Evolutionary conservation across 2,888 invertebrate genomes (phyloP).

Genomic region (Lacanobia wlatinum): DNA sequence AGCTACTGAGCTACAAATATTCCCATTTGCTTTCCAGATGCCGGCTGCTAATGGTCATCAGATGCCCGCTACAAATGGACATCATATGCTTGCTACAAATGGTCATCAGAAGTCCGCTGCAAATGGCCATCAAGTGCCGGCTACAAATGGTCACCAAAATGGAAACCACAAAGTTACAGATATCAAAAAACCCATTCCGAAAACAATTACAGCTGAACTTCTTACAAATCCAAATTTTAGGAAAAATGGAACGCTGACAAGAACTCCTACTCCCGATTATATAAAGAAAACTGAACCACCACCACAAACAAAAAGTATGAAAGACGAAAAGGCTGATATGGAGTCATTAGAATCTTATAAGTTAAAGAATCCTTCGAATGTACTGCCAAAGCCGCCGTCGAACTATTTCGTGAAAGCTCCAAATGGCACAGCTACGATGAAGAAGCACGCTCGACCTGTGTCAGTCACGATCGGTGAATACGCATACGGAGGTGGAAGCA

Average conservation of each 20-base stretch:
- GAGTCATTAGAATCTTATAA: constrained; percentile 94
- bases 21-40: constrained; percentile 30
- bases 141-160: constrained; percentile 80
- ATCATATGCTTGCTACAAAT: constrained; percentile 14
- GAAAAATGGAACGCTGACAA: constrained; percentile 80
- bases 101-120: constrained; percentile 4
- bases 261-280: constrained; percentile 86
- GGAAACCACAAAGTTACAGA: constrained; percentile 75
- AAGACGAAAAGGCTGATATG: constrained; percentile 92
- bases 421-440: constrained; percentile 90
- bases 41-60: constrained; percentile 22
- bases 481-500: constrained; percentile 89
- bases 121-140: constrained; percentile 73
- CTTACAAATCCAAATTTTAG: constrained; percentile 76
- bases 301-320: constrained; percentile 74
- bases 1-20: background rate
- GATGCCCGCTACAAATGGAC: constrained; percentile 8
- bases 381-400: constrained; percentile 92
- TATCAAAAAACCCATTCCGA: constrained; percentile 55
- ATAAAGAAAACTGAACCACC: constrained; percentile 76
- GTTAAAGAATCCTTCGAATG: constrained; percentile 92
- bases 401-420: constrained; percentile 92
- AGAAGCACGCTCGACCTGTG: constrained; percentile 91
- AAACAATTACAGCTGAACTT: constrained; percentile 65
- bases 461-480: constrained; percentile 94